Conservation (phyloP, 2,888 invertebrate genomes). For the Allygus modestus region DNA sequence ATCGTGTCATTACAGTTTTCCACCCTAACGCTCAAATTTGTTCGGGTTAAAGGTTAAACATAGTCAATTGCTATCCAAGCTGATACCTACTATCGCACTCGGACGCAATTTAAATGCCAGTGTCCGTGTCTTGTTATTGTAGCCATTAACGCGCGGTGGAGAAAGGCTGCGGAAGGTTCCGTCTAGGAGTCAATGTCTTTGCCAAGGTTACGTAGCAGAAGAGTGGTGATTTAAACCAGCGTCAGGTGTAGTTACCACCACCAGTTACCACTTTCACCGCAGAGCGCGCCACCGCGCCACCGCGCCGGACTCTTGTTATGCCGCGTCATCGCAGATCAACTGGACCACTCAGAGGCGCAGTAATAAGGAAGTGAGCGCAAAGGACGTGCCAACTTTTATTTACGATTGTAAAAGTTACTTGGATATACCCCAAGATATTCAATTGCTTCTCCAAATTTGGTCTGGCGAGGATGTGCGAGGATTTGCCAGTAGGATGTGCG, state of each 20-base stretch:
- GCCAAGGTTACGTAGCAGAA: constrained; percentile 38
- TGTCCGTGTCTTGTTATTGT: background rate
- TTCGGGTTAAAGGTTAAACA: too few species aligned
- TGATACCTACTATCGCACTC: too few species aligned
- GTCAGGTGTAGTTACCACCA: constrained; percentile 44
- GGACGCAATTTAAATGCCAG: too few species aligned
- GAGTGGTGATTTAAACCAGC: constrained; percentile 5
- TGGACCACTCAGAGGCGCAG: background rate
- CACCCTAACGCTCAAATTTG: too few species aligned
- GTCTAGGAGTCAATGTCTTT: constrained; percentile 26
- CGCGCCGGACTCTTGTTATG: background rate
- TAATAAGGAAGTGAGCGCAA: background rate
- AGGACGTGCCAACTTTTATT: background rate
- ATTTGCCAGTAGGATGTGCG: too few species aligned
- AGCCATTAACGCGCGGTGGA: background rate
- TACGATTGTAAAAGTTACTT: background rate
- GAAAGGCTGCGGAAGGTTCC: constrained; percentile 34
- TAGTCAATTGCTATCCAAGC: too few species aligned
- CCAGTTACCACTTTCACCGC: constrained; percentile 38
- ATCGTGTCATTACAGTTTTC: too few species aligned
- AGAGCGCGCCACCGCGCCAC: background rate
- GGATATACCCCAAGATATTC: background rate
- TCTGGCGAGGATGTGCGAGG: too few species aligned
- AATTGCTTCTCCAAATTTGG: too few species aligned
- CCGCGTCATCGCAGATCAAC: background rate